Conservation (phyloP, 1,140 invertebrate genomes). For the Uloborus diversus region DNA sequence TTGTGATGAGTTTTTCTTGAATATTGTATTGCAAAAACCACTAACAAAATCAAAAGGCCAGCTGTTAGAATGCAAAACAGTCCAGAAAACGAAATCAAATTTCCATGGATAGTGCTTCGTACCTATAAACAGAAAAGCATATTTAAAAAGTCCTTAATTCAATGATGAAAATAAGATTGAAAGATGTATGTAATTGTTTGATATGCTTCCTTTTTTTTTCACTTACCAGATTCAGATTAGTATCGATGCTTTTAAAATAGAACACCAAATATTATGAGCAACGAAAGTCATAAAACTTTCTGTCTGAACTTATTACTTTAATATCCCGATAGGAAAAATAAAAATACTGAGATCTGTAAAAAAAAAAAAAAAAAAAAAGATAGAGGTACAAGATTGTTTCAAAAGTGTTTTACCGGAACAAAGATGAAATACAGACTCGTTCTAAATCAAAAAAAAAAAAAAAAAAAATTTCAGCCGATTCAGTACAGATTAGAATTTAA, state of each 20-base stretch:
- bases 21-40: slow-evolving; percentile 13
- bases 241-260: not conserved
- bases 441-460: too few relatives aligned
- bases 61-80: not conserved
- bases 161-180: not conserved
- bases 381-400: too few relatives aligned
- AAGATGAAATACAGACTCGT: too few relatives aligned
- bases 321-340: too few relatives aligned
- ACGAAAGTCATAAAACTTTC: not conserved
- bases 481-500: too few relatives aligned
- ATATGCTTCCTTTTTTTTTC: not conserved
- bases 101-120: not conserved
- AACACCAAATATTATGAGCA: not conserved
- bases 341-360: too few relatives aligned
- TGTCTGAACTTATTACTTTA: too few relatives aligned
- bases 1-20: slow-evolving; percentile 7
- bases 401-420: too few relatives aligned
- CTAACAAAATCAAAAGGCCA: not conserved
- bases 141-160: not conserved
- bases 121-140: not conserved
- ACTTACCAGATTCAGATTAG: not conserved
- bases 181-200: not conserved
- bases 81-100: not conserved
- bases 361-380: too few relatives aligned
- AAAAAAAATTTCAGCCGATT: too few relatives aligned